Evolutionary conservation across 2,113 vertebrate species (phyloP), one percentile per base, ranked within the genome.

Genomic region (Silurus asotus): DNA sequence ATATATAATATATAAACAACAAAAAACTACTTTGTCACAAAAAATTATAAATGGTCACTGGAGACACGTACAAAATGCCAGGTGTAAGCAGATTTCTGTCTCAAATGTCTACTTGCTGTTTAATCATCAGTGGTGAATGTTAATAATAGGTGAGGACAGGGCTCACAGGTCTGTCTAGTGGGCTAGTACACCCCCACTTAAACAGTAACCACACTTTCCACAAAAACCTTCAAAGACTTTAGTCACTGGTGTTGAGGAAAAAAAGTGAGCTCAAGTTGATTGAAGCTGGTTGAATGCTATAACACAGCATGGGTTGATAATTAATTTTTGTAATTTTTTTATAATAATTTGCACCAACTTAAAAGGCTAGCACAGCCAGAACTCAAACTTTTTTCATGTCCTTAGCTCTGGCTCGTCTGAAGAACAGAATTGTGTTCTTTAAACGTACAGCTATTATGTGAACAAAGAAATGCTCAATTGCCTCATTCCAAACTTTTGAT

Each of bases 361-460:
- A 23, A 5, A 8, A 61, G 6, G 28, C 4, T 6, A 61, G 28
- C 77, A 59, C 10, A 23, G 28, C 74, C 55, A 37, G 37, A 49
- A 55, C 5, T n/a, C 0, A 49, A 76, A 3, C 48, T 10, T 49
- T 72, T 72, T 17, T 84, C 45, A 53, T 75, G 28, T n/a, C 8
- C 11, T 48, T 65, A 84, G 20, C 7, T 45, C 28, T 84, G 69
- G 13, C 45, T 81, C 69, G 51, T 55, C 6, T 76, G 67, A 62
- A 77, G 45, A 53, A 76, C 45, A 64, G 45, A 59, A 64, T 37
- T 78, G 5, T 51, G 1, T 23, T 70, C 13, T n/a, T 37, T 65
- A 76, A 62, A 87, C 75, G 48, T 74, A 51, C 85, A 86, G 85
- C 79, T 62, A 64, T 81, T 86, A 81, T 59, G 1, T 55, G 69